These are phyloP conservation scores for Rhincodon typus DNA, from an alignment of 2,797 vertebrate genomes.

Conservation along the genomic window DNA sequence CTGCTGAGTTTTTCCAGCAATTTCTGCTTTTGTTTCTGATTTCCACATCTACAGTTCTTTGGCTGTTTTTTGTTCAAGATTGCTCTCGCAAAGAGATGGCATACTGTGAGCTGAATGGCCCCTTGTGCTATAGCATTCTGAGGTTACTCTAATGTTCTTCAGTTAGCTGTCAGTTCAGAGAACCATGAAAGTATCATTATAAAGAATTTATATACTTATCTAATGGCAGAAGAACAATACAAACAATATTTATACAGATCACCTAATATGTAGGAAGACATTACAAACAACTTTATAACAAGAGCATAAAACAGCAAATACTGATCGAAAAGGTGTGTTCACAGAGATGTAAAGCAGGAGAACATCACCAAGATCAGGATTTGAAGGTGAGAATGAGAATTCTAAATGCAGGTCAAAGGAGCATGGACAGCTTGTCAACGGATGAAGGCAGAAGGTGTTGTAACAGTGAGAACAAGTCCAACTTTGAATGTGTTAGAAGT, in stretches of 20 bases:
- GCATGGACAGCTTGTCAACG: neutral
- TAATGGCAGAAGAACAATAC: neutral
- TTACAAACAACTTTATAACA: neutral
- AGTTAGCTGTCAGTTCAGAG: neutral
- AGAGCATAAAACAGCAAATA: neutral
- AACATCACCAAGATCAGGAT: neutral
- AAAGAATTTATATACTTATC: neutral
- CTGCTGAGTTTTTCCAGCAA: too few relatives aligned
- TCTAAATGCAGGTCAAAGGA: neutral
- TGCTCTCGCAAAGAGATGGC: neutral
- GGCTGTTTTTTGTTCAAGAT: neutral
- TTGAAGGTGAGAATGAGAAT: neutral
- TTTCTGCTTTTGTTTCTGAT: too few relatives aligned
- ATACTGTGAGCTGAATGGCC: neutral
- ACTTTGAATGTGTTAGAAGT: too few relatives aligned
- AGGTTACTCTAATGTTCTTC: neutral
- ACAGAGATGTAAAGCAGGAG: neutral
- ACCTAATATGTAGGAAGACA: neutral
- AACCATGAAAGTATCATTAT: neutral
- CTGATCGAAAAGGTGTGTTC: neutral
- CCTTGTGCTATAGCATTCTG: too few relatives aligned
- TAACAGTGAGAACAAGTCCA: neutral
- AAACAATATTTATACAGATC: neutral
- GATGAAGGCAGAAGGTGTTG: neutral
- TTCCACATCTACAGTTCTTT: too few relatives aligned